Percentiles rank a stretch among this genome's conserved stretches.
phyloP scores from a whole-genome alignment of 2,888 invertebrate genomes.

The Plebejus anna region DNA sequence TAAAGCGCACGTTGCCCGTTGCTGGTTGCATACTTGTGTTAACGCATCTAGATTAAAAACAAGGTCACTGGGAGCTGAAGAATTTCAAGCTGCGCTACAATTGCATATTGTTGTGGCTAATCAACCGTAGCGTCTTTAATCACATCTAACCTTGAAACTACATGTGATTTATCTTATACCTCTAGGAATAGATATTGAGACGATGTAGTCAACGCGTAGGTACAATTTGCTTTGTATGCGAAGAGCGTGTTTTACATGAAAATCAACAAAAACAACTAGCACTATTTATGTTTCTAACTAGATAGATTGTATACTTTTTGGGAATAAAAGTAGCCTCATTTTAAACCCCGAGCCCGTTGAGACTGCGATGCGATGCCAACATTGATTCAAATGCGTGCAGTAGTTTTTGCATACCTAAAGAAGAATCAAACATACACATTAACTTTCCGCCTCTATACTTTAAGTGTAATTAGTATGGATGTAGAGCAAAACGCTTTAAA shows the following conservation, averaged over 20 bases:
- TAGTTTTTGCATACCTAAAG: too few species aligned
- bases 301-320: too few species aligned
- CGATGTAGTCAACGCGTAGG: too few species aligned
- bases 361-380: too few species aligned
- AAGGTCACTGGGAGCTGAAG: conserved; percentile 48
- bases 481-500: not conserved
- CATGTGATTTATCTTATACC: conserved; percentile 31
- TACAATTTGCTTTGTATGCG: too few species aligned
- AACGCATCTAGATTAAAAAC: conserved; percentile 50
- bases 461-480: not conserved
- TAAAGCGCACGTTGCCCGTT: conserved; percentile 33
- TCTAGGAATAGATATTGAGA: not conserved
- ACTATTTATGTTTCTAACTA: too few species aligned
- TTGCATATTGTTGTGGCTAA: conserved; percentile 30
- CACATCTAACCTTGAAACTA: conserved; percentile 30
- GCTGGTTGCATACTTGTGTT: conserved; percentile 49
- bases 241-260: not conserved
- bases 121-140: conserved; percentile 23
- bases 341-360: too few species aligned
- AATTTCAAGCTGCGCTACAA: conserved; percentile 27
- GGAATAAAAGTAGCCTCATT: too few species aligned
- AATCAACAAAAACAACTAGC: too few species aligned
- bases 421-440: too few species aligned
- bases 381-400: too few species aligned
- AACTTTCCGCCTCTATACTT: too few species aligned